Percentiles rank a stretch among this genome's conserved stretches.
Conservation (phyloP, 35 echinoderm and acorn worm genomes). For the Strongylocentrotus purpuratus region DNA sequence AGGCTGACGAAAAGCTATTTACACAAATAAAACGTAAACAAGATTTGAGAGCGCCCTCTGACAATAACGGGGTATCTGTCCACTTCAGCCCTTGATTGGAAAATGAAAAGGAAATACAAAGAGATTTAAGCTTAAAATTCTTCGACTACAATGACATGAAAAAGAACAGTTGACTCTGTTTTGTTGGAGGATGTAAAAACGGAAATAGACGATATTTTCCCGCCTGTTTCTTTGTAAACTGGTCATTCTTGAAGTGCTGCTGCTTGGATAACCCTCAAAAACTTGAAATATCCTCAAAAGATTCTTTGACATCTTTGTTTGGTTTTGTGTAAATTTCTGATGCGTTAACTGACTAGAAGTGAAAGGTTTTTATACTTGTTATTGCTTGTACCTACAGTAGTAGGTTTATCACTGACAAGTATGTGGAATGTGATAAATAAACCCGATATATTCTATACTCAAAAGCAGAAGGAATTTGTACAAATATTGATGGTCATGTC, state of each 20-base stretch:
- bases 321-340: neutral
- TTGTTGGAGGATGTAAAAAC: neutral
- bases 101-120: neutral
- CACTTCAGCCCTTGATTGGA: neutral
- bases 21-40: neutral
- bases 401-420: too few species aligned
- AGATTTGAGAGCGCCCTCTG: neutral
- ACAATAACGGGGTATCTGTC: neutral
- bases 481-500: too few species aligned
- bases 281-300: neutral
- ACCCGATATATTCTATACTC: neutral
- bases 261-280: neutral
- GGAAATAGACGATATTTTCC: neutral
- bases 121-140: neutral
- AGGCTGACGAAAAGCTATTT: neutral
- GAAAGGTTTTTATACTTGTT: neutral
- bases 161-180: neutral
- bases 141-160: neutral
- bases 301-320: neutral
- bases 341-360: neutral
- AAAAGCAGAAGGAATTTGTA: too few species aligned
- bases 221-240: neutral
- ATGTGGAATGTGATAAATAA: too few species aligned
- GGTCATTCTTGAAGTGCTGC: neutral
- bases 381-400: too few species aligned